Base-by-base conservation (phyloP, 1,140 invertebrate species). In the Stenopsyche tienmushanensis region DNA sequence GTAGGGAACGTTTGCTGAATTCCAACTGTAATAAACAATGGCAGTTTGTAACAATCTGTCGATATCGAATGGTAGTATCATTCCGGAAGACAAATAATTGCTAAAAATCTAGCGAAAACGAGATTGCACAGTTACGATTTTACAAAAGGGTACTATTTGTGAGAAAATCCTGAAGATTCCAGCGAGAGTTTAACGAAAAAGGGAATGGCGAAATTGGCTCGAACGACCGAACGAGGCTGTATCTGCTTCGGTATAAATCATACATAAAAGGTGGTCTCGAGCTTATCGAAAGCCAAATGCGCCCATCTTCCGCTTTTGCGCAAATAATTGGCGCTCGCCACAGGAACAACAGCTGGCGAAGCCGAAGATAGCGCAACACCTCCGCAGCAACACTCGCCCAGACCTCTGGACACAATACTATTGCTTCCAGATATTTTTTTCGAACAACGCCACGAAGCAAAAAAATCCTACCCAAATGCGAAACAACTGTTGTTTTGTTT, bases 161-260 rank as follows among this genome's bases (percentile, higher is more conserved):
- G 8, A 5, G 44, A 13, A 20, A 20, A 5, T 5, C 17, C 7
- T 20, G 44, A 47, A n/a, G 44, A 47, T 47, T 47, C 13, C 29
- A 34, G 29, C 44, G 17, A 13, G 44, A 47, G 44, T 47, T 47
- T 47, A 47, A 47, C 5, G 17, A 5, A 47, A 47, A 47, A 47
- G 57, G 57, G 1, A 47, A 60, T 18, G 42, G 57, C 57, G 41
- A 60, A 60, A 60, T 60, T 60, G 57, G 57, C 57, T 60, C 42
- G 5, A 34, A 13, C 5, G 29, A 34, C 26, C 57, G 57, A 50
- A 50, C 53, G 39, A 15, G 24, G 18, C 47, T 9, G 57, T 47
- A 60, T 60, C 42, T 47, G n/a, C 24, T 13, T 1, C 42, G 25
- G 57, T 18, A 39, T 60, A 60, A 60, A 60, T 60, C 57, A 60